Base-by-base conservation (phyloP, 2,888 invertebrate genomes). In the Stegophylla sp. region DNA sequence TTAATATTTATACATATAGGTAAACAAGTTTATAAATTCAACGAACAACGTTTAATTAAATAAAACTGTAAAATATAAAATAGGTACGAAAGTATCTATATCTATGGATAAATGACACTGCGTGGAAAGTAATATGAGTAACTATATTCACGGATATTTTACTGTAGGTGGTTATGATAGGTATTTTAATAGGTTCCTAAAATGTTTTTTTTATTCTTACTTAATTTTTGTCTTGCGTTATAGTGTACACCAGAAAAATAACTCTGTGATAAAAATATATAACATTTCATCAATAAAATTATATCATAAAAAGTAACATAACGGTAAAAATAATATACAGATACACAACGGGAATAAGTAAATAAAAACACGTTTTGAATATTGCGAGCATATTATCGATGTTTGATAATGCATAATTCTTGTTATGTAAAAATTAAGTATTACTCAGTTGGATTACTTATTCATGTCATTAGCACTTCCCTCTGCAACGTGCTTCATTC, bases 341-440 rank as follows among this genome's bases (percentile, higher is more conserved):
- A 3, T 34, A 34, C 34, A 45, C 34, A 45, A 43, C 12, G n/a
- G 12, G 9, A 13, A 15, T 48, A 1, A 34, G 61, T 61, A 28
- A 43, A 28, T 61, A 45, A 63, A 63, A 74, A 74, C 73, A 61
- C 61, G 73, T 74, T 73, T 73, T 1, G 72, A 17, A n/a, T 45
- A 61, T 23, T 23, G 45, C n/a, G 28, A 7, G 20, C 23, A 12
- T n/a, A 41, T 34, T 64, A 63, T 34, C 26, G 1, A 48, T 48
- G 45, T 64, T 28, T 20, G 61, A 63, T 74, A 74, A 63, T 34
- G 73, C 73, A 48, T 63, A 73, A 69, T 61, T 75, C 34, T 23
- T 17, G 51, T 75, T 75, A 75, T 64, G 64, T 75, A 75, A 75
- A 75, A 51, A 63, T 23, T 64, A 7, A 20, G 20, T 41, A 64